phyloP scores from a whole-genome alignment of 2,113 vertebrate species.

The Poecilia latipinna region DNA sequence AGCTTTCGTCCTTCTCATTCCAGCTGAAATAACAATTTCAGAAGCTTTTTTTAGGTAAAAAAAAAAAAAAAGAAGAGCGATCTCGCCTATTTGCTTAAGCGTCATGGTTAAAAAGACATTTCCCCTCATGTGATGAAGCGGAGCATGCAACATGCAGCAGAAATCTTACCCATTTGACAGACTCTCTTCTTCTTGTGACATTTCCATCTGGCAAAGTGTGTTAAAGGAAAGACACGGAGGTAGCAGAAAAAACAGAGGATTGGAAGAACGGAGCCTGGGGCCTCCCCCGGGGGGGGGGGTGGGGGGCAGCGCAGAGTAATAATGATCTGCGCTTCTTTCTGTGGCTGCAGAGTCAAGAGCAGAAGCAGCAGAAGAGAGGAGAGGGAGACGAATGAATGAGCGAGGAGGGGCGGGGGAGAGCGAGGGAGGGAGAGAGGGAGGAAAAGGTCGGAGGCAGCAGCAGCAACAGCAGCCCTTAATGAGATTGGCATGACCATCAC shows the following conservation, averaged over 20 bases:
- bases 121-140: constrained; percentile 1
- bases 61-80: constrained; percentile 8
- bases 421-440: constrained; percentile 18
- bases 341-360: constrained; percentile 54
- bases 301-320: constrained; percentile 44
- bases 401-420: constrained; percentile 4
- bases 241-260: constrained; percentile 21
- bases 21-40: background rate
- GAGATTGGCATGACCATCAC: constrained; percentile 81
- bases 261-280: constrained; percentile 51
- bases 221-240: constrained; percentile 18
- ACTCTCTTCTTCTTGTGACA: constrained; percentile 79
- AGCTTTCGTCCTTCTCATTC: constrained; percentile 11
- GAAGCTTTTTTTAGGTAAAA: constrained; percentile 1
- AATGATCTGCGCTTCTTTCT: constrained; percentile 46
- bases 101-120: constrained; percentile 2
- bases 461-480: constrained; percentile 73
- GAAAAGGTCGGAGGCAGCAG: constrained; percentile 56
- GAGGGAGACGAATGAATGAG: constrained; percentile 19
- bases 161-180: constrained; percentile 78
- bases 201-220: constrained; percentile 77
- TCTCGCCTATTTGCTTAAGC: constrained; percentile 62
- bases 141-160: constrained; percentile 17
- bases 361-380: constrained; percentile 54
- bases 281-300: constrained; percentile 44